Base-by-base conservation (phyloP, 1,140 invertebrate genomes). In the Macrostomum lignano region DNA sequence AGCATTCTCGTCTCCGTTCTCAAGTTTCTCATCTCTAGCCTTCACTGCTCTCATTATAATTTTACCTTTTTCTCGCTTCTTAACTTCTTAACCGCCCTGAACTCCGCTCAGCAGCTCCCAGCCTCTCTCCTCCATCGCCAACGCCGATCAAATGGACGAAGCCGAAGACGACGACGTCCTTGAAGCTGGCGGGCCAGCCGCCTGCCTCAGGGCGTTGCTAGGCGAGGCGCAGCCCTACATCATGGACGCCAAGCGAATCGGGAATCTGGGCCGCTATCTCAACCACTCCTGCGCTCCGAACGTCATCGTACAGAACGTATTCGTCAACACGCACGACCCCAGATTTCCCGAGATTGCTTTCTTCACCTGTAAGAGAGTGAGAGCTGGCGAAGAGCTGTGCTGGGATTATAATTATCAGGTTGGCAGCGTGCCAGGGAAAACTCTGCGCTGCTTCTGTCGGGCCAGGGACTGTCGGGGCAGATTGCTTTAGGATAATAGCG, bases 331-430 rank as follows among this genome's bases (percentile, higher is more conserved):
- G 1, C 82, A 93, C 56, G 84, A 93, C 52, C 65, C 86, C 2
- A 64, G 84, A 9, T 91, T 91, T 52, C 86, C 84, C 0, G 88
- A 79, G 79, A 75, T 93, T 1, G 74, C 82, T 3, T 93, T 93
- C 59, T 94, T 93, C 54, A 72, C 82, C 3, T n/a, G n/a, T n/a
- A n/a, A n/a, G 33, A 72, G 73, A 46, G 79, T 94, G 30, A 60
- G 69, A 26, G 79, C 84, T 17, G 84, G 84, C 5, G 51, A 55
- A 13, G 82, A 94, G 60, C 62, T 94, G 14, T 86, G 78, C 0
- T 94, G 86, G 86, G 84, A 94, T 58, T 94, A 94, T 49, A 81
- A 77, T 47, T 94, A 93, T 46, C 74, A 82, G 49, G 72, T 88
- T 17, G 79, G 76, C 21, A 81, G 75, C 48, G 82, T 91, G 24